Conservation (phyloP, 2,888 invertebrate species). For the Chrysodeixis includens region DNA sequence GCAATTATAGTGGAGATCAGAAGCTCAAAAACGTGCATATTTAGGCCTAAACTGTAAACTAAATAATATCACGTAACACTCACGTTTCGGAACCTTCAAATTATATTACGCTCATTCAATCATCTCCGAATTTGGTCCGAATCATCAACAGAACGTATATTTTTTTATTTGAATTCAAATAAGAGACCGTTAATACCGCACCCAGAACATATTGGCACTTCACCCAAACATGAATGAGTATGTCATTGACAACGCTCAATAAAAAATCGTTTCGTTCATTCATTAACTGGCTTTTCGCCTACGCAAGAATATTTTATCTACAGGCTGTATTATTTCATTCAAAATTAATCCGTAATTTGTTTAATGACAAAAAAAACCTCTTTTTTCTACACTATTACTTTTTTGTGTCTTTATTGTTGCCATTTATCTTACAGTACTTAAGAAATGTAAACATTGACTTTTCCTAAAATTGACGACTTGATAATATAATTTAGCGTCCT, state of each 20-base stretch:
- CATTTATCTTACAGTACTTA: not conserved
- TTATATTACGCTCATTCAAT: conserved; percentile 31
- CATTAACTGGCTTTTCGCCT: conserved; percentile 59
- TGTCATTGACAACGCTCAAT: conserved; percentile 53
- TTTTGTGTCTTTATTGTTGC: not conserved
- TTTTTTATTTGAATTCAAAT: conserved; percentile 42
- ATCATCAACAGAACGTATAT: conserved; percentile 27
- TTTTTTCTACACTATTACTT: not conserved
- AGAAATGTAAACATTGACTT: no score
- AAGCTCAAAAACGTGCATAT: not conserved
- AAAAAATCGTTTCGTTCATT: conserved; percentile 52
- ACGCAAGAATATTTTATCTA: conserved; percentile 49
- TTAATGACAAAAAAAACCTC: not conserved
- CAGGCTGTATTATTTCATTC: conserved; percentile 29
- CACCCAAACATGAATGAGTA: conserved; percentile 51
- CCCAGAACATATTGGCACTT: conserved; percentile 48
- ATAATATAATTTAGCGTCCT: no score
- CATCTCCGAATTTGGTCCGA: conserved; percentile 42
- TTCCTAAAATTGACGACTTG: no score
- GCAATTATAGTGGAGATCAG: not conserved
- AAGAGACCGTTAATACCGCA: conserved; percentile 45
- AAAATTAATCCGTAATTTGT: not conserved
- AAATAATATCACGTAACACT: not conserved
- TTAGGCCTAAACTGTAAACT: not conserved
- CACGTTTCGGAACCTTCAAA: conserved; percentile 16